phyloP scores from a whole-genome alignment of 2,797 vertebrate species.

The Sebastes matsubarae region DNA sequence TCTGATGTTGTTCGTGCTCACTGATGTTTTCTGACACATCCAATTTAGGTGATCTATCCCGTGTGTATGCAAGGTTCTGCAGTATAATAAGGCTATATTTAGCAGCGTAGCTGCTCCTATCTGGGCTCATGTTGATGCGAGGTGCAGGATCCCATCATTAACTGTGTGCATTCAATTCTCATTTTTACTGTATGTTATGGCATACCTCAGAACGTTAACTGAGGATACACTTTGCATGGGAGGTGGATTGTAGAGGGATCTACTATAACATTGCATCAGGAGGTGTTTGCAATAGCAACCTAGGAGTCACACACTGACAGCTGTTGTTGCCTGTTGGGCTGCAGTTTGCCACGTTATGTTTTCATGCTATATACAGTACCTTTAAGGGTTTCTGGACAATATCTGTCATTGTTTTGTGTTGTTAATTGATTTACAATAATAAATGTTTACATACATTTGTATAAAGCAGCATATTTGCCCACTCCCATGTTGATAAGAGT shows the following conservation, averaged over 20 bases:
- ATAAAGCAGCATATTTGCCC: too few species aligned
- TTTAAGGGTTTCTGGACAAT: too few species aligned
- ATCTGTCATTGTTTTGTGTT: too few species aligned
- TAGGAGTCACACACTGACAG: too few species aligned
- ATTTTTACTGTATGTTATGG: background rate
- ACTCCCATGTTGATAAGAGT: too few species aligned
- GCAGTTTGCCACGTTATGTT: too few species aligned
- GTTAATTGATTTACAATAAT: too few species aligned
- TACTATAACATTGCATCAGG: background rate
- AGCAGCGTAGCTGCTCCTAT: background rate
- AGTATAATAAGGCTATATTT: background rate
- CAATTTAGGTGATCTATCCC: conserved; percentile 8
- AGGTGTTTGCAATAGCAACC: background rate
- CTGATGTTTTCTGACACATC: conserved; percentile 37
- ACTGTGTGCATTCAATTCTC: background rate
- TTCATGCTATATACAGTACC: too few species aligned
- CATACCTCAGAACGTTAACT: background rate
- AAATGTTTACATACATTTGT: too few species aligned
- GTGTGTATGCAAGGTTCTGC: background rate
- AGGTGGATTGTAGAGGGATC: background rate
- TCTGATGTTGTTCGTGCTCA: conserved; percentile 6
- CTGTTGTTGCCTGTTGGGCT: too few species aligned
- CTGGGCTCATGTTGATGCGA: background rate
- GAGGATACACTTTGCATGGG: background rate
- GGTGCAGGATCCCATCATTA: background rate